phyloP scores from a whole-genome alignment of 2,113 vertebrate genomes.

The Sinocyclocheilus rhinocerous region DNA sequence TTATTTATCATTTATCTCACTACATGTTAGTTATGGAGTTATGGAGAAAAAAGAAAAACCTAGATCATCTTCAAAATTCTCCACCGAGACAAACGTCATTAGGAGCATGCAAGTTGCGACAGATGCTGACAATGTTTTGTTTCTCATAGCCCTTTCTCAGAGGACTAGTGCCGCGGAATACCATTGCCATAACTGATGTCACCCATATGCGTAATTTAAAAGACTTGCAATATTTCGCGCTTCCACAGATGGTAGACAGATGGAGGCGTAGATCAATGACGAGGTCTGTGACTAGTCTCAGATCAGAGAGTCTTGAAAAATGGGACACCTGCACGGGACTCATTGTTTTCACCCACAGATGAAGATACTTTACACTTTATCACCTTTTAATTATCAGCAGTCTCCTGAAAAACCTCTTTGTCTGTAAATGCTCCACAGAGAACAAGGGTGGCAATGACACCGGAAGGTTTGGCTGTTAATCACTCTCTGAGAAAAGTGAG shows the following conservation, averaged over 20 bases:
- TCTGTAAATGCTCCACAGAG: background rate
- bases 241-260: slow-evolving; percentile 54
- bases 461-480: background rate
- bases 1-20: background rate
- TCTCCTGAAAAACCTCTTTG: background rate
- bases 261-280: slow-evolving; percentile 39
- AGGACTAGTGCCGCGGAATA: background rate
- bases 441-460: background rate
- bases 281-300: slow-evolving; percentile 37
- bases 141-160: background rate
- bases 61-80: background rate
- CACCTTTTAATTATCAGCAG: slow-evolving; percentile 26
- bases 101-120: background rate
- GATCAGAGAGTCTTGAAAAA: slow-evolving; percentile 31
- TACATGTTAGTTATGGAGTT: background rate
- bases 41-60: too few relatives aligned
- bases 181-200: slow-evolving; percentile 31
- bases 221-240: slow-evolving; percentile 35
- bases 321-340: slow-evolving; percentile 28
- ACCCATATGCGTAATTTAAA: slow-evolving; percentile 44
- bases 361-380: slow-evolving; percentile 32
- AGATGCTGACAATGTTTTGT: slow-evolving; percentile 1
- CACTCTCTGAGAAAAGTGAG: background rate
- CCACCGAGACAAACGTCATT: background rate
- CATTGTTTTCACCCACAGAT: slow-evolving; percentile 41